Conservation (phyloP, 2,113 vertebrate species). For the Poecile atricapillus region DNA sequence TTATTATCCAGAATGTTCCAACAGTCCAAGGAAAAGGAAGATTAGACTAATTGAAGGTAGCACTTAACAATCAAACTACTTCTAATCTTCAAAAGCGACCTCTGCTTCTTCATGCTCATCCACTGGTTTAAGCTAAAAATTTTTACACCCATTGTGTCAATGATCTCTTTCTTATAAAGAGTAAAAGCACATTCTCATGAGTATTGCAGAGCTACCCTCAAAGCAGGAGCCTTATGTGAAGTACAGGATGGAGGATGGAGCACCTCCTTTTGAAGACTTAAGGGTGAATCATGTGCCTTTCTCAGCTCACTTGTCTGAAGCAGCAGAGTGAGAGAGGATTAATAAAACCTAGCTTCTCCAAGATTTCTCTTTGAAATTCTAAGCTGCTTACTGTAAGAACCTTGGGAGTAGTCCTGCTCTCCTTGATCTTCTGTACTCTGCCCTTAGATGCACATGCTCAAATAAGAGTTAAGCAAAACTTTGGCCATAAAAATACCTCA, state of each 20-base stretch:
- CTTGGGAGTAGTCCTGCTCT: neutral
- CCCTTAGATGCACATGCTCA: neutral
- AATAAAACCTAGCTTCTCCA: neutral
- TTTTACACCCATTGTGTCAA: neutral
- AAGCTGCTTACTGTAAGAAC: slow-evolving; percentile 54
- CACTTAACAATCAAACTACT: neutral
- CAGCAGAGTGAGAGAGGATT: neutral
- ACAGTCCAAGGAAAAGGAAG: neutral
- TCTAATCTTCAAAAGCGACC: neutral
- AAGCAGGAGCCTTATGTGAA: neutral
- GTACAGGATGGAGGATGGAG: neutral
- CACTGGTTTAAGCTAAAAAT: neutral
- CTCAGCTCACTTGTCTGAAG: neutral
- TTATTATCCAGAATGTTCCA: neutral
- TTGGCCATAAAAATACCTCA: neutral
- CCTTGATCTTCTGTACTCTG: slow-evolving; percentile 6
- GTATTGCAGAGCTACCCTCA: neutral
- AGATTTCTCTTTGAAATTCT: slow-evolving; percentile 45
- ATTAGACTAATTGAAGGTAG: neutral
- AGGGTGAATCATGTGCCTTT: neutral
- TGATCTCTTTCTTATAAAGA: neutral
- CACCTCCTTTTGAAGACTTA: neutral
- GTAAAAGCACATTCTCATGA: neutral
- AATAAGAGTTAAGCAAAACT: neutral
- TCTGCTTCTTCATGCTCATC: neutral